Conservation (phyloP, 2,797 vertebrate species). For the Clamator glandarius region DNA sequence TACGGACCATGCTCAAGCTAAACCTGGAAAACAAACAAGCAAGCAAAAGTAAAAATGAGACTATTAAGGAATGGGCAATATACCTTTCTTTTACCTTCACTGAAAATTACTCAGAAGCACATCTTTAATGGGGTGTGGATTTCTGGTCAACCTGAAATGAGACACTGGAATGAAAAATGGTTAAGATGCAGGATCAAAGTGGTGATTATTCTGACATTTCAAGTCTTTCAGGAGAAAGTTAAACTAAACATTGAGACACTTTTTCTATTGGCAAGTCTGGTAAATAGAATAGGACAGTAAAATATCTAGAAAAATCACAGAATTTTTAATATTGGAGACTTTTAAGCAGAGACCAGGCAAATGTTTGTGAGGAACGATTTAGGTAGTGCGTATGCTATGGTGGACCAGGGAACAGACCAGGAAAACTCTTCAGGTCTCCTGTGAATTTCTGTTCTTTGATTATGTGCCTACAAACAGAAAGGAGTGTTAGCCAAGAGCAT, state of each 20-base stretch:
- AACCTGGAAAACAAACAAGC: neutral
- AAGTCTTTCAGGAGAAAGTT: neutral
- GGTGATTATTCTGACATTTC: neutral
- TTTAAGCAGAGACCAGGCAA: neutral
- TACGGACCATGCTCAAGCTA: neutral
- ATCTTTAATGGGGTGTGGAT: neutral
- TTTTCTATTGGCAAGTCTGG: neutral
- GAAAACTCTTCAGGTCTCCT: neutral
- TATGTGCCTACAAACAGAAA: constrained; percentile 12
- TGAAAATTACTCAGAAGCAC: neutral
- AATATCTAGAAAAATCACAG: neutral
- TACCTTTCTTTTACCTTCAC: neutral
- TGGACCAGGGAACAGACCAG: neutral
- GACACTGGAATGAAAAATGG: neutral
- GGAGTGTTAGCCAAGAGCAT: constrained; percentile 23
- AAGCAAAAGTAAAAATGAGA: neutral
- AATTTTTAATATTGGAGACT: neutral
- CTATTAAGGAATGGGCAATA: neutral
- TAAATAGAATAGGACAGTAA: neutral
- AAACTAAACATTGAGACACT: neutral
- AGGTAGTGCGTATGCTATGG: neutral
- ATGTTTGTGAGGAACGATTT: neutral
- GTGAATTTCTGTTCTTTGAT: constrained; percentile 17
- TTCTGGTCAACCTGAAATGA: neutral
- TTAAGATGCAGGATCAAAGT: neutral